Conservation (phyloP, 2,888 invertebrate genomes). For the Tetragnatha montana region DNA sequence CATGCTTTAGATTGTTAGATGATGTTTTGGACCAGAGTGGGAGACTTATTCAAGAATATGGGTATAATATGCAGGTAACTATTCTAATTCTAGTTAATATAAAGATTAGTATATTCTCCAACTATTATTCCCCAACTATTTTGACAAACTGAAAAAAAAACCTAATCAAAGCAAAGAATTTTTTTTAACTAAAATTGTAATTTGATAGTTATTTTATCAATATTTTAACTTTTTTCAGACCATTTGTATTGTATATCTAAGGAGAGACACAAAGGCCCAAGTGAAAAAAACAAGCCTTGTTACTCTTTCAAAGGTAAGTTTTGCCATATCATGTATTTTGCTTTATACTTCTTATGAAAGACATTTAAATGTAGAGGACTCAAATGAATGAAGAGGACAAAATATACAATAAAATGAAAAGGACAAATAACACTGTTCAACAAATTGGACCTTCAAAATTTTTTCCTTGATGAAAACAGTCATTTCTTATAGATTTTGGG, state of each 20-base stretch:
- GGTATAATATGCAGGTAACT: slow-evolving; percentile 50
- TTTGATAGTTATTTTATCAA: neutral
- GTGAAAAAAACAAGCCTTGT: slow-evolving; percentile 61
- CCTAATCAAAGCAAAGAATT: too few relatives aligned
- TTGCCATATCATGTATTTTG: neutral
- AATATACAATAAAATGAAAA: too few relatives aligned
- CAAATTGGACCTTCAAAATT: too few relatives aligned
- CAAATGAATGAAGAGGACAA: too few relatives aligned
- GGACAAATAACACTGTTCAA: too few relatives aligned
- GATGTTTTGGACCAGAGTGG: slow-evolving; percentile 44
- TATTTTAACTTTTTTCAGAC: slow-evolving; percentile 24
- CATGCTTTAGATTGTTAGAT: slow-evolving; percentile 54
- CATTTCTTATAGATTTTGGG: too few relatives aligned
- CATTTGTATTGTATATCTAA: slow-evolving; percentile 36
- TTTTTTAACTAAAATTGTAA: too few relatives aligned
- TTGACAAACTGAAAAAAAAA: too few relatives aligned
- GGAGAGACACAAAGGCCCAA: slow-evolving; percentile 36
- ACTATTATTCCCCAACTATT: neutral
- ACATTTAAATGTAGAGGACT: too few relatives aligned
- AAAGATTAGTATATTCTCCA: neutral
- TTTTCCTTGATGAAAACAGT: too few relatives aligned
- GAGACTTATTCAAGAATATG: slow-evolving; percentile 49
- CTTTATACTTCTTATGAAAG: too few relatives aligned
- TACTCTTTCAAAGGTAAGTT: slow-evolving; percentile 58
- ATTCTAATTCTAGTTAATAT: neutral